These are phyloP conservation scores for Boloria euphrosyne DNA, from an alignment of 2,888 invertebrate species.

Conservation along the genomic window DNA sequence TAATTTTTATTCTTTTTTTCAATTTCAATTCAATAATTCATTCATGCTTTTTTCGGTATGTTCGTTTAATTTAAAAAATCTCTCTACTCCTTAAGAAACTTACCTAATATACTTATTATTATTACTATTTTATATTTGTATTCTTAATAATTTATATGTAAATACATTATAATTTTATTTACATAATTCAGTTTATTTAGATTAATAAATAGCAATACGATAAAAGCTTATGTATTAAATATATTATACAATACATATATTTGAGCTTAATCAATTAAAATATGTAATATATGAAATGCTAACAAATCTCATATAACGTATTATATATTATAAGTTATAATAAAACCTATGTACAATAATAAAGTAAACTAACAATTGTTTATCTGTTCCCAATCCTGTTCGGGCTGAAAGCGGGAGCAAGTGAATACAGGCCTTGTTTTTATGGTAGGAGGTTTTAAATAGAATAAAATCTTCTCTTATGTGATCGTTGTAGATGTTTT, in stretches of 20 bases:
- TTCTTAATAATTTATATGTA: not conserved
- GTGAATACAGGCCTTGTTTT: conserved; percentile 70
- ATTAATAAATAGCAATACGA: not conserved
- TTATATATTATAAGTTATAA: not conserved
- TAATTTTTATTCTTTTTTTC: no score
- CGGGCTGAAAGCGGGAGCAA: conserved; percentile 76
- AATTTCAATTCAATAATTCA: no score
- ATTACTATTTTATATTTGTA: not conserved
- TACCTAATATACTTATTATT: not conserved
- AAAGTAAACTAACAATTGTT: conserved; percentile 60
- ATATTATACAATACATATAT: conserved; percentile 5
- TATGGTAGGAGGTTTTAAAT: conserved; percentile 79
- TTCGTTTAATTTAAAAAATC: no score
- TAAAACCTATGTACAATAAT: conserved; percentile 2
- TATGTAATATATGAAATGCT: conserved; percentile 4
- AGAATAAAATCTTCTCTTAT: conserved; percentile 51
- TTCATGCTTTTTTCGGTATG: no score
- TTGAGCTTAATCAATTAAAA: not conserved
- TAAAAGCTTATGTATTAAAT: not conserved
- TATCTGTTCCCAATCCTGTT: conserved; percentile 76
- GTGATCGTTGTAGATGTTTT: conserved; percentile 46
- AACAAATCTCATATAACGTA: not conserved
- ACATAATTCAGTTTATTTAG: not conserved
- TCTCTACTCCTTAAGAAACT: no score
- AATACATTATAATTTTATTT: not conserved